These are phyloP conservation scores for Leguminivora glycinivorella DNA, from an alignment of 1,140 invertebrate species.

Conservation along the genomic window DNA sequence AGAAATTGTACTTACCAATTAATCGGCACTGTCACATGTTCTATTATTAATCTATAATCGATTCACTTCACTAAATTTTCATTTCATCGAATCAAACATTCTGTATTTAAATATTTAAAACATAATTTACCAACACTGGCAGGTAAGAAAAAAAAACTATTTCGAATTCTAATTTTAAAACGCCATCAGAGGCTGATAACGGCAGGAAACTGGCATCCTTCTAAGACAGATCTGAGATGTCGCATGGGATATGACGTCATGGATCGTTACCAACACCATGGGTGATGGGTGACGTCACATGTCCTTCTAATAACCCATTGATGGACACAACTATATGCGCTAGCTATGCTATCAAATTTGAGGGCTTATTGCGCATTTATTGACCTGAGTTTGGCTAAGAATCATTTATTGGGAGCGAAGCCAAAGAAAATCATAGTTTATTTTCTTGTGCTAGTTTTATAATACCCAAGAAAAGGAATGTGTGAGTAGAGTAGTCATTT, in stretches of 20 bases:
- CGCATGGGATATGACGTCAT: constrained; percentile 59
- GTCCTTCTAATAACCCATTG: constrained; percentile 42
- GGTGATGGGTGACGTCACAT: constrained; percentile 59
- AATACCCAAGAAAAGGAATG: too few species aligned
- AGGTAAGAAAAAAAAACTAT: not conserved
- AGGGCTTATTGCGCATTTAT: constrained; percentile 25
- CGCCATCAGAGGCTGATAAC: not conserved
- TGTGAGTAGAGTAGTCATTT: too few species aligned
- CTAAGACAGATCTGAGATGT: constrained; percentile 41
- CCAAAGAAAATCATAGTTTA: too few species aligned
- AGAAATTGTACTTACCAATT: constrained; percentile 9
- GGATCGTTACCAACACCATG: constrained; percentile 57
- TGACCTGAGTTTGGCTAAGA: too few species aligned
- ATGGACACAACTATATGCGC: constrained; percentile 25
- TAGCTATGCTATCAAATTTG: constrained; percentile 1
- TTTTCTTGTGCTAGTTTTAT: too few species aligned
- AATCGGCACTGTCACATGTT: not conserved
- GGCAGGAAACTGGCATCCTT: constrained; percentile 21
- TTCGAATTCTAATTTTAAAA: constrained; percentile 15
- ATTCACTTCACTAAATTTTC: not conserved
- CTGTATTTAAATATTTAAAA: constrained; percentile 5
- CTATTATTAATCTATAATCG: constrained; percentile 9
- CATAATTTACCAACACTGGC: not conserved
- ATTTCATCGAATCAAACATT: not conserved
- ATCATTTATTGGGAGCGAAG: too few species aligned